A percentile compares a stretch with the other conserved stretches of the same genome.
Evolutionary conservation across 2,888 invertebrate genomes (phyloP).

Genomic region (Trisateles emortualis): DNA sequence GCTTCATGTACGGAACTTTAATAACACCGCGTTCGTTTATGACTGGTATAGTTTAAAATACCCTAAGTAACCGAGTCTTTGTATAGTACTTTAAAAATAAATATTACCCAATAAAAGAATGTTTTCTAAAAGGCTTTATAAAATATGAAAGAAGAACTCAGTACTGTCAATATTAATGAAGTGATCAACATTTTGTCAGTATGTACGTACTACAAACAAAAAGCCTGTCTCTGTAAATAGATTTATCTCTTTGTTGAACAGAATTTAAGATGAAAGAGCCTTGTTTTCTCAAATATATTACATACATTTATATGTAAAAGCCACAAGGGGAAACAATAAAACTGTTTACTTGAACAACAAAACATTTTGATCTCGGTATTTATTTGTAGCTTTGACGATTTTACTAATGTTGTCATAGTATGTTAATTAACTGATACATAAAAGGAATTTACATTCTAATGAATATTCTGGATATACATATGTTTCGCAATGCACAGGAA

Average conservation of each 20-base stretch:
- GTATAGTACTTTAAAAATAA: too few relatives aligned
- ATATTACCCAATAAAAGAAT: neutral
- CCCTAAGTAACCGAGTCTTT: too few relatives aligned
- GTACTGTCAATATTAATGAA: neutral
- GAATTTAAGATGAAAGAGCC: conserved; percentile 23
- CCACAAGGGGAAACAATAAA: conserved; percentile 20
- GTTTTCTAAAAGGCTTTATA: neutral
- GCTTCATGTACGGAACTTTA: too few relatives aligned
- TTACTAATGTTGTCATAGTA: neutral
- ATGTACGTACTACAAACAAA: neutral
- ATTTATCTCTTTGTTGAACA: conserved; percentile 13
- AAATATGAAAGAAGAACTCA: neutral
- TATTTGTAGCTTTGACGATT: too few relatives aligned
- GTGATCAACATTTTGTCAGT: conserved; percentile 13
- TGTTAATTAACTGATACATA: too few relatives aligned
- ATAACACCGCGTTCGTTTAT: too few relatives aligned
- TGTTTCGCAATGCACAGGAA: too few relatives aligned
- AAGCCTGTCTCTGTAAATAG: conserved; percentile 9
- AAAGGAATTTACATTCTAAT: too few relatives aligned
- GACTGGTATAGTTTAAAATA: too few relatives aligned
- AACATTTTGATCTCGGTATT: conserved; percentile 1
- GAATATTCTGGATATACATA: too few relatives aligned
- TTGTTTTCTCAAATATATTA: conserved; percentile 13
- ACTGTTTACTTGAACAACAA: conserved; percentile 7
- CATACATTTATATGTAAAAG: conserved; percentile 9